phyloP scores from a whole-genome alignment of 2,888 invertebrate species.

The Sclerodermus sp. region DNA sequence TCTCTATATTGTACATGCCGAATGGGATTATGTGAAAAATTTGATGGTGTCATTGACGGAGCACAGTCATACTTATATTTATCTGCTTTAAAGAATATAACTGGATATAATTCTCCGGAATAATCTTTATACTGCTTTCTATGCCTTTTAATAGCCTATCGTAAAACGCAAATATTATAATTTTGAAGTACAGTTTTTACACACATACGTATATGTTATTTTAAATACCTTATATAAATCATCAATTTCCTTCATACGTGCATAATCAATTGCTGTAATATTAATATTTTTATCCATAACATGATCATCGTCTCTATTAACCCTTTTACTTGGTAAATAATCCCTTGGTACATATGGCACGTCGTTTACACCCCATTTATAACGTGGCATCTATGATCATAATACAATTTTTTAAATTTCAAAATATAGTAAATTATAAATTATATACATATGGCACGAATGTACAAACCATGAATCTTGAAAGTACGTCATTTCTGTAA shows the following conservation, averaged over 20 bases:
- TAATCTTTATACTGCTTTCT: constrained; percentile 67
- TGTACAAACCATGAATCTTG: constrained; percentile 51
- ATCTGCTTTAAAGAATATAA: constrained; percentile 62
- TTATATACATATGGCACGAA: not conserved
- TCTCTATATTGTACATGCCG: constrained; percentile 65
- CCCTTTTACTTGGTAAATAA: not conserved
- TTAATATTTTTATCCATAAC: not conserved
- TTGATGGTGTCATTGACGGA: constrained; percentile 55
- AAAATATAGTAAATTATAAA: not conserved
- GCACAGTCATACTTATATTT: constrained; percentile 63
- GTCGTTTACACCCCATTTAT: constrained; percentile 54
- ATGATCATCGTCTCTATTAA: not conserved
- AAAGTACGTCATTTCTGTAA: constrained; percentile 56
- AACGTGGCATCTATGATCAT: constrained; percentile 50
- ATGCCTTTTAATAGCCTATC: constrained; percentile 63
- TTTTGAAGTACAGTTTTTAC: not conserved
- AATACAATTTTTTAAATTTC: not conserved
- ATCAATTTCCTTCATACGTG: constrained; percentile 54
- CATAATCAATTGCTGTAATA: constrained; percentile 49
- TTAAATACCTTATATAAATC: constrained; percentile 56
- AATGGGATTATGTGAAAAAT: constrained; percentile 60
- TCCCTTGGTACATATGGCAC: constrained; percentile 1
- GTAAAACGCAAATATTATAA: not conserved
- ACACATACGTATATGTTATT: not conserved
- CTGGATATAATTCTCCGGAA: constrained; percentile 63